Evolutionary conservation across 2,797 vertebrate species (phyloP).

Genomic region (Danio albolineatus): DNA sequence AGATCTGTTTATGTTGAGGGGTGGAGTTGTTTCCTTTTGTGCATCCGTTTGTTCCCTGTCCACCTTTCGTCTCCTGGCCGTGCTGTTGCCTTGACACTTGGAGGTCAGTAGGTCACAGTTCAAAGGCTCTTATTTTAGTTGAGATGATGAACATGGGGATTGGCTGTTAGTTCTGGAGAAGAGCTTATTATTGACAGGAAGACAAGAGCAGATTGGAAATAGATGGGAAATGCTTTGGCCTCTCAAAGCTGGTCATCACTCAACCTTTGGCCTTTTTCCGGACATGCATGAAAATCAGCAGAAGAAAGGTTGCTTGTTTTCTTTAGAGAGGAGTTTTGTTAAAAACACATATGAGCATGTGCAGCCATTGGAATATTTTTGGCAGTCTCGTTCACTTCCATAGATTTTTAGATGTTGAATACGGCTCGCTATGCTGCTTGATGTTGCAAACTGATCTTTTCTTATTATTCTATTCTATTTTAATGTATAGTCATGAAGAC

Average conservation of each 20-base stretch:
- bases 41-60: constrained; percentile 13
- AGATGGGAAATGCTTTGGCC: constrained; percentile 34
- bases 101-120: constrained; percentile 47
- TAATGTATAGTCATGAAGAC: too few species aligned
- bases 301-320: constrained; percentile 46
- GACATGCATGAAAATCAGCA: constrained; percentile 7
- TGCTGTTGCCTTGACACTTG: constrained; percentile 13
- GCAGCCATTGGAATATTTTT: too few species aligned
- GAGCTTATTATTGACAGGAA: constrained; percentile 34
- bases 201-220: constrained; percentile 1
- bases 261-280: constrained; percentile 44
- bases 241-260: constrained; percentile 32
- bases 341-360: constrained; percentile 28
- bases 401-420: too few species aligned
- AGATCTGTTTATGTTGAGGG: constrained; percentile 48
- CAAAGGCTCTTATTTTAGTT: constrained; percentile 16
- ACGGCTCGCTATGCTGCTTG: too few species aligned
- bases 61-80: constrained; percentile 28
- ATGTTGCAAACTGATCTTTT: too few species aligned
- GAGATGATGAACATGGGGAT: constrained; percentile 14
- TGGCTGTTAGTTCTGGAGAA: constrained; percentile 22
- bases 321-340: constrained; percentile 37
- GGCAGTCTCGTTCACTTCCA: too few species aligned
- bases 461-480: too few species aligned
- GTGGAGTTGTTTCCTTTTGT: constrained; percentile 5